Evolutionary conservation across 2,797 vertebrate genomes (phyloP).

Genomic region (Anabas testudineus): DNA sequence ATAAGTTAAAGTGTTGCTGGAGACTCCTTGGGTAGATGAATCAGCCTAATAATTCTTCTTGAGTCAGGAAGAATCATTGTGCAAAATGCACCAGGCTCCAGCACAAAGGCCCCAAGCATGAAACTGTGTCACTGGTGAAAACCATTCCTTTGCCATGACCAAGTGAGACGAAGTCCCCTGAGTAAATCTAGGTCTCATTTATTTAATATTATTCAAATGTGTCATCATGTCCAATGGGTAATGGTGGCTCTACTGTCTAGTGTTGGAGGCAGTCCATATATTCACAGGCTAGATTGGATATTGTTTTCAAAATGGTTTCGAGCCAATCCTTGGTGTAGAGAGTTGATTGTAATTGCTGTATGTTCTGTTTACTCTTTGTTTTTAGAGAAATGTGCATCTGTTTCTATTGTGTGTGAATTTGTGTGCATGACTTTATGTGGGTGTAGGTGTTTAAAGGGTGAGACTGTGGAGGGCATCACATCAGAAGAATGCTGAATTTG

Average conservation of each 20-base stretch:
- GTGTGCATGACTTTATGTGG: neutral
- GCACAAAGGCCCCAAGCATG: constrained; percentile 17
- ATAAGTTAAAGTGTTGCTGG: neutral
- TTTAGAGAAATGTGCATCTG: constrained; percentile 20
- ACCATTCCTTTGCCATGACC: constrained; percentile 30
- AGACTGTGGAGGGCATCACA: neutral
- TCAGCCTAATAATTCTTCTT: constrained; percentile 8
- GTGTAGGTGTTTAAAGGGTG: constrained; percentile 2
- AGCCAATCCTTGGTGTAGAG: constrained; percentile 27
- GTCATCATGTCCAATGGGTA: constrained; percentile 50
- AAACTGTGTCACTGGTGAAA: constrained; percentile 52
- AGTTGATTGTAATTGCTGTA: constrained; percentile 45
- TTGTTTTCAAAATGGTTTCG: constrained; percentile 40
- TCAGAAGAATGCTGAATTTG: constrained; percentile 39
- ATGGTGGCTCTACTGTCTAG: constrained; percentile 29
- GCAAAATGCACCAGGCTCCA: constrained; percentile 29
- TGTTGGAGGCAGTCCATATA: constrained; percentile 55
- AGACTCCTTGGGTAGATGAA: constrained; percentile 9
- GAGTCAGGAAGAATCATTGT: constrained; percentile 35
- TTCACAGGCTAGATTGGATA: constrained; percentile 58
- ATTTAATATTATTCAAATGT: constrained; percentile 70
- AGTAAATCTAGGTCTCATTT: constrained; percentile 55
- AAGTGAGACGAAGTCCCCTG: constrained; percentile 30
- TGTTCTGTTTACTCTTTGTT: constrained; percentile 24
- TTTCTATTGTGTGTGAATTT: neutral